A percentile compares a stretch with the other conserved stretches of the same genome.
phyloP scores from a whole-genome alignment of 2,888 invertebrate species.

The Cephus sareptanus region DNA sequence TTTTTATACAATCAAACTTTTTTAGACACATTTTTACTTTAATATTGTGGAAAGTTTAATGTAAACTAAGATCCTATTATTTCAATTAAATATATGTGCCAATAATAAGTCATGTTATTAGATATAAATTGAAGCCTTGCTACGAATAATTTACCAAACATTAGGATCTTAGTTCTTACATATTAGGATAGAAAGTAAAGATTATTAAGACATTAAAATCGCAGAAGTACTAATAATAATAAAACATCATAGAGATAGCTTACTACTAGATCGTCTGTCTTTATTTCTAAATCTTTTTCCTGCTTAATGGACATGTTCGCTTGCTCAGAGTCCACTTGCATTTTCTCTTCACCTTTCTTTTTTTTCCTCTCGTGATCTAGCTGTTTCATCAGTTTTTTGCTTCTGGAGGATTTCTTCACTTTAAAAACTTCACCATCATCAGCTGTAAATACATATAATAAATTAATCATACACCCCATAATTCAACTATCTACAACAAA shows the following conservation, averaged over 20 bases:
- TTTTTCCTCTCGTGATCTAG: constrained; percentile 81
- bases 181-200: not conserved
- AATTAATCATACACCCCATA: not conserved
- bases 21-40: not conserved
- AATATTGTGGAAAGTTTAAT: not conserved
- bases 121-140: not conserved
- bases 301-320: constrained; percentile 63
- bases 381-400: constrained; percentile 88
- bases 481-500: not conserved
- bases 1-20: not conserved
- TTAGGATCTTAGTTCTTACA: not conserved
- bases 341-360: constrained; percentile 69
- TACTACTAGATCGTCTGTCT: constrained; percentile 78
- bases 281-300: constrained; percentile 75
- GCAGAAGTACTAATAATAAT: constrained; percentile 51
- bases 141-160: not conserved
- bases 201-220: not conserved
- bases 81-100: not conserved
- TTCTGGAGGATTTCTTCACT: constrained; percentile 95
- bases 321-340: constrained; percentile 62
- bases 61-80: not conserved
- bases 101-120: not conserved
- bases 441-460: constrained; percentile 66
- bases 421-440: constrained; percentile 91
- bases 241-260: constrained; percentile 65